Percentiles rank a stretch among this genome's conserved stretches.
These are phyloP conservation scores for Gobiocypris rarus DNA, from an alignment of 2,113 vertebrate genomes.

Conservation along the genomic window DNA sequence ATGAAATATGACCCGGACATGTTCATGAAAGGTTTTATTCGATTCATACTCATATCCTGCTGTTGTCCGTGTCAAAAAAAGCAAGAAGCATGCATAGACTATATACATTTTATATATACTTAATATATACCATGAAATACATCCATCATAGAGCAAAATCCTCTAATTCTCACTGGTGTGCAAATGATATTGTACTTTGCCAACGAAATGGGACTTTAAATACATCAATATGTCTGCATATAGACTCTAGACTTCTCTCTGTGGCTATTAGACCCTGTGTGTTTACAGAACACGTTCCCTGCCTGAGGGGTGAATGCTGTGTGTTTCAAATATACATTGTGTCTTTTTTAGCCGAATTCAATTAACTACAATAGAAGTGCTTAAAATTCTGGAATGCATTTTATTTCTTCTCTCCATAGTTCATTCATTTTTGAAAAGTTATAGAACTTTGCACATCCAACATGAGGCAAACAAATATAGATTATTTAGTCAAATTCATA, in stretches of 20 bases:
- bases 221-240: background rate
- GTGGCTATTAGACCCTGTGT: constrained; percentile 15
- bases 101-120: background rate
- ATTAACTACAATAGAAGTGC: background rate
- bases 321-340: background rate
- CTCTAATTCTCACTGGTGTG: background rate
- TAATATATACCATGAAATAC: too few relatives aligned
- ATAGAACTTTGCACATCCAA: background rate
- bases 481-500: background rate
- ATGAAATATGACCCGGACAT: background rate
- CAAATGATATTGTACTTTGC: background rate
- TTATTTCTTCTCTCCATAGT: background rate
- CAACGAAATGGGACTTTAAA: background rate
- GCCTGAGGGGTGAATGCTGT: background rate
- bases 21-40: background rate
- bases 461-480: background rate
- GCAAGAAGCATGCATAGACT: background rate
- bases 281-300: background rate
- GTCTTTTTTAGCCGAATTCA: background rate
- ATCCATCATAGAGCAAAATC: background rate
- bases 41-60: background rate
- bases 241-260: background rate
- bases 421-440: background rate
- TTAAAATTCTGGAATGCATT: background rate
- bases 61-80: background rate